Percentiles rank a stretch among this genome's conserved stretches.
Evolutionary conservation across 1,140 invertebrate species (phyloP).

Genomic region (Diorhabda carinulata): DNA sequence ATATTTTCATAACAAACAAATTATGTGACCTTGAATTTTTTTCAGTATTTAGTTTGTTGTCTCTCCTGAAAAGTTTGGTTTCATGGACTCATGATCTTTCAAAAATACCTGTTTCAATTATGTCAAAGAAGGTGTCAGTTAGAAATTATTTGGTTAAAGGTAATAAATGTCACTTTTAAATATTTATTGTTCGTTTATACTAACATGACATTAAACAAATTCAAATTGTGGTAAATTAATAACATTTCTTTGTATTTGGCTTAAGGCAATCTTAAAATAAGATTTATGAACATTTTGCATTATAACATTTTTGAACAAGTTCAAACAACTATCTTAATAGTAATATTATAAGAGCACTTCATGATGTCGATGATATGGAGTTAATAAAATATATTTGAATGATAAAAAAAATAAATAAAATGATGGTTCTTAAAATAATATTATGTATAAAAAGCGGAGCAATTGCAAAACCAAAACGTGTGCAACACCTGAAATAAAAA

Average conservation of each 20-base stretch:
- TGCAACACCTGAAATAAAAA: conserved; percentile 19
- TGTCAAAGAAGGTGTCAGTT: too few species aligned
- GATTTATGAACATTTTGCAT: neutral
- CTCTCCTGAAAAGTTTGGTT: too few species aligned
- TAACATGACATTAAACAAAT: too few species aligned
- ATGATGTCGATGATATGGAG: neutral
- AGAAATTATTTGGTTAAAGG: too few species aligned
- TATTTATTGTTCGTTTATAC: too few species aligned
- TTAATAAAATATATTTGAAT: conserved; percentile 4
- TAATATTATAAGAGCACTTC: conserved; percentile 7
- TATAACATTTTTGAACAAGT: neutral
- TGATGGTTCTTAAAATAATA: conserved; percentile 7
- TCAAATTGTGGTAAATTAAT: neutral
- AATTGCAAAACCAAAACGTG: conserved; percentile 18
- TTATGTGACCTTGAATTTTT: too few species aligned
- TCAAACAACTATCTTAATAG: neutral
- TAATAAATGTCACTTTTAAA: too few species aligned
- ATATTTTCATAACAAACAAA: too few species aligned
- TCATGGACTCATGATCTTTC: too few species aligned
- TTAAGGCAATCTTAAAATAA: neutral
- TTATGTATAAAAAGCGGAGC: conserved; percentile 20
- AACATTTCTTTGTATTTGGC: neutral
- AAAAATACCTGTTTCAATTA: too few species aligned
- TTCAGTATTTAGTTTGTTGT: too few species aligned
- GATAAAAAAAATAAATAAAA: conserved; percentile 18